These are phyloP conservation scores for Phoxinus dragarum DNA, from an alignment of 2,797 vertebrate species.

Conservation along the genomic window DNA sequence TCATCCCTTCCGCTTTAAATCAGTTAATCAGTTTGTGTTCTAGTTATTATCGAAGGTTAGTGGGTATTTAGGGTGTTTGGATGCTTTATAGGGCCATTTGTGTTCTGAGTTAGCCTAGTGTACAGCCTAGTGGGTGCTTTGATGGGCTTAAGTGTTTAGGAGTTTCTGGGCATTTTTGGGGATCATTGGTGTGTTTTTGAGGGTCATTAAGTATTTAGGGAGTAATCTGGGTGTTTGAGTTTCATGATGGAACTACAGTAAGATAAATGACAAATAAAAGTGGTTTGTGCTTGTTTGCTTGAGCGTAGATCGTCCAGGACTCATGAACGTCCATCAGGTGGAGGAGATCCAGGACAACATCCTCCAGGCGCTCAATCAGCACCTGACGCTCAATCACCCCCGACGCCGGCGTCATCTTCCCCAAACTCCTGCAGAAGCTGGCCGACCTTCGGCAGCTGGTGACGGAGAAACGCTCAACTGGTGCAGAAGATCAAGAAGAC, in stretches of 20 bases:
- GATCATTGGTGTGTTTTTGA: not conserved
- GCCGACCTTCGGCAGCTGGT: conserved; percentile 87
- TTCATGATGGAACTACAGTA: not conserved
- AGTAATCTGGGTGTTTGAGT: too few relatives aligned
- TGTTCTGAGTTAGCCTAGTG: not conserved
- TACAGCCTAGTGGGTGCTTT: not conserved
- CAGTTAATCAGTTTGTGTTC: not conserved
- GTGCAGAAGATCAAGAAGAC: conserved; percentile 89
- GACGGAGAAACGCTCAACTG: conserved; percentile 84
- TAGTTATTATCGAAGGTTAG: too few relatives aligned
- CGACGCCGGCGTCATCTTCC: conserved; percentile 84
- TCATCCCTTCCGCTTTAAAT: too few relatives aligned
- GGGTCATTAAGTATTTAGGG: too few relatives aligned
- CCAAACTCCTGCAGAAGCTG: conserved; percentile 89
- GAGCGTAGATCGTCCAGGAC: conserved; percentile 83
- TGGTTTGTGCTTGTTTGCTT: not conserved
- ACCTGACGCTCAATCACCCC: conserved; percentile 85
- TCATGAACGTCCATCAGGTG: conserved; percentile 84
- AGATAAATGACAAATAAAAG: too few relatives aligned
- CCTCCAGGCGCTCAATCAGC: conserved; percentile 82
- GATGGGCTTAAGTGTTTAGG: not conserved
- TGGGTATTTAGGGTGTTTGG: too few relatives aligned
- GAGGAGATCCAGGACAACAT: conserved; percentile 88
- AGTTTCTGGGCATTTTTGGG: not conserved
- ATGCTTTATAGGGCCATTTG: not conserved